Evolutionary conservation across 2,113 vertebrate species (phyloP), one percentile per base, ranked within the genome.

Genomic region (Festucalex cinctus): DNA sequence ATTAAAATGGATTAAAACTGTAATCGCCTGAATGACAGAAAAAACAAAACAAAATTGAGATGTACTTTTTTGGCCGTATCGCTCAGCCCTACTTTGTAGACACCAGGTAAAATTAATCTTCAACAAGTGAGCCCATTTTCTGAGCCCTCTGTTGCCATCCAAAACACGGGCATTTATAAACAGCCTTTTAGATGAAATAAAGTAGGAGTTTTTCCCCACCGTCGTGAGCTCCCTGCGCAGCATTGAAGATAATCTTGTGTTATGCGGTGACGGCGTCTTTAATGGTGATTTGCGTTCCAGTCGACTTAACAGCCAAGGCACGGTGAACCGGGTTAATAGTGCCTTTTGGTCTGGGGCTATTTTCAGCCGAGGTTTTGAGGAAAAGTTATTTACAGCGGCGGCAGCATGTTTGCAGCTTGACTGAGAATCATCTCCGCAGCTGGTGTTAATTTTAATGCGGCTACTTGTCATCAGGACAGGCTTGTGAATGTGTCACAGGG

Each of bases 391-490:
- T 59, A 35, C 7, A 36, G 57, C 57, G 36, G 57, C 57, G 36
- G 56, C 17, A 36, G 28, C 28, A 9, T 59, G 57, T 59, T 59
- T 59, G 57, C 57, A 59, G 32, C 57, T 59, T 59, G 57, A 59
- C 57, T 36, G 32, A 59, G 57, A 59, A 59, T 59, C 57, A 36
- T 35, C 57, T 20, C 32, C 57, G 10, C 28, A 37, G 19, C 57
- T 59, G 32, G 57, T 59, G 57, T 59, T 59, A 36, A 59, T 59
- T 59, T 59, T 37, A 59, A 59, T 59, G 57, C 19, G 2, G 28
- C 57, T 36, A 36, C 57, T 59, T 59, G 57, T 59, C 32, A 20
- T 59, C 57, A 20, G 12, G 32, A 36, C 17, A 59, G 57, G 17
- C 16, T 36, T 6, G 16, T 36, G 32, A 35, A 59, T 59, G 17